These are phyloP conservation scores for Typhlichthys eigenmanni DNA, from an alignment of 2,797 vertebrate species.

Conservation along the genomic window DNA sequence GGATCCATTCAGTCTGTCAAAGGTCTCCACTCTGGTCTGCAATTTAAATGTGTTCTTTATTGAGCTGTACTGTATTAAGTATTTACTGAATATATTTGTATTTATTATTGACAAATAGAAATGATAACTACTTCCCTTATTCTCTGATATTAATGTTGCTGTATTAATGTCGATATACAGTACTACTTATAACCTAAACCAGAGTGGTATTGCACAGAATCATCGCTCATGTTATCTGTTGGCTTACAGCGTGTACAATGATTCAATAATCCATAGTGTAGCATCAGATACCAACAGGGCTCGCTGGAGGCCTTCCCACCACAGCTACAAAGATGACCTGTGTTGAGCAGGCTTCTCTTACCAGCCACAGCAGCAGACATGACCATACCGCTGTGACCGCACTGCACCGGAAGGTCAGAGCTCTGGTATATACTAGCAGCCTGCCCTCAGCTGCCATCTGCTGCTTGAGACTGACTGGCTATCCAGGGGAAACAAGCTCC, in stretches of 20 bases:
- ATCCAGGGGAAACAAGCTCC: neutral
- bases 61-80: too few relatives aligned
- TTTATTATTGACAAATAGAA: too few relatives aligned
- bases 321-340: too few relatives aligned
- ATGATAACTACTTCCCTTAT: too few relatives aligned
- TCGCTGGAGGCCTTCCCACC: constrained; percentile 2
- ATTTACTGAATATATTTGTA: too few relatives aligned
- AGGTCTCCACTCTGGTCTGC: too few relatives aligned
- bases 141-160: too few relatives aligned
- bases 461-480: constrained; percentile 21
- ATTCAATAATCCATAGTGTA: neutral
- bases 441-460: constrained; percentile 24
- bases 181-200: too few relatives aligned
- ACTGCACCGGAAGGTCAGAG: neutral
- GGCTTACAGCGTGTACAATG: neutral
- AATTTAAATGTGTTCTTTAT: too few relatives aligned
- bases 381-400: neutral
- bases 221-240: neutral
- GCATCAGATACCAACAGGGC: constrained; percentile 1
- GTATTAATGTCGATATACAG: too few relatives aligned
- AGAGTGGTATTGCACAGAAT: too few relatives aligned
- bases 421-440: neutral
- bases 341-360: constrained; percentile 11
- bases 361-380: constrained; percentile 1
- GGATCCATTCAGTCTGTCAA: too few relatives aligned